phyloP scores from a whole-genome alignment of 2,113 vertebrate genomes.

The Siniperca knerii region DNA sequence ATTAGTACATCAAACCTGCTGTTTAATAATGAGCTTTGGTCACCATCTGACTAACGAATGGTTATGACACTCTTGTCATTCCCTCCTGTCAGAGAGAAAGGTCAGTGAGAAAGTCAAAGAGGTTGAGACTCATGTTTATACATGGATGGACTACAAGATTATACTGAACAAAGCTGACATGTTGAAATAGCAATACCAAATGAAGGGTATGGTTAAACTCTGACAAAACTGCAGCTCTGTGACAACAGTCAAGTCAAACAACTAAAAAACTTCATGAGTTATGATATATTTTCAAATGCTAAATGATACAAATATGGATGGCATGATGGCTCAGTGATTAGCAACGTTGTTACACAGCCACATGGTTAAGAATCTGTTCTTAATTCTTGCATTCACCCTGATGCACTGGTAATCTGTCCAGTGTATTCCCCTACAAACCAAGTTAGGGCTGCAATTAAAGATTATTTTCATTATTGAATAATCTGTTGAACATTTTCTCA shows the following conservation, averaged over 20 bases:
- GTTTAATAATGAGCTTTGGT: conserved; percentile 76
- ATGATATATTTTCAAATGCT: conserved; percentile 2
- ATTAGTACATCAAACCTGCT: conserved; percentile 77
- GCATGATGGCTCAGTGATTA: neutral
- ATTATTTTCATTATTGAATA: neutral
- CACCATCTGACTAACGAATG: conserved; percentile 58
- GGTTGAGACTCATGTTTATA: conserved; percentile 70
- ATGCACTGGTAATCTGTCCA: neutral
- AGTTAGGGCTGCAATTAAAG: neutral
- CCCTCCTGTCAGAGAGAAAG: conserved; percentile 71
- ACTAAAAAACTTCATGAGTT: neutral
- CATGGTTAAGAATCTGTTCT: neutral
- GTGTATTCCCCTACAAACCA: neutral
- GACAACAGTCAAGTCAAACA: conserved; percentile 4
- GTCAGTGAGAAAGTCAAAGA: conserved; percentile 78
- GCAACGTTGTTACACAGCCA: neutral
- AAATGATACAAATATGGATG: neutral
- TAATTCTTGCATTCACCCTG: neutral
- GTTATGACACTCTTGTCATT: conserved; percentile 73
- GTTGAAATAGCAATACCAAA: conserved; percentile 52
- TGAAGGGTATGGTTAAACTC: conserved; percentile 41
- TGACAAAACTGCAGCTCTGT: neutral
- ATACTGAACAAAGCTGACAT: conserved; percentile 61
- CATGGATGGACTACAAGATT: conserved; percentile 52
- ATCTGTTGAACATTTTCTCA: neutral